These are phyloP conservation scores for Pluvialis apricaria DNA, from an alignment of 2,113 vertebrate genomes.

Conservation along the genomic window DNA sequence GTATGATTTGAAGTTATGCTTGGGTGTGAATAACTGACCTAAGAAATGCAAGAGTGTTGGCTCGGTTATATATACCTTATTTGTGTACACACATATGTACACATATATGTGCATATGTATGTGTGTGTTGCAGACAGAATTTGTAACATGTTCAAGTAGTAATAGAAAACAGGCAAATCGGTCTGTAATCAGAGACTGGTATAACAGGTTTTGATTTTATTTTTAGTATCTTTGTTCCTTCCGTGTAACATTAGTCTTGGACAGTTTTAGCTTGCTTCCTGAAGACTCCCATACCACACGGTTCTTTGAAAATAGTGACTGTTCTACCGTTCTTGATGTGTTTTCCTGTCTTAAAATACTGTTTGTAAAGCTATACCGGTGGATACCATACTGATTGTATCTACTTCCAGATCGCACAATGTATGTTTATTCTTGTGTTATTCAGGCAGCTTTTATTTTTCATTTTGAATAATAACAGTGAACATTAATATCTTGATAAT, in stretches of 20 bases:
- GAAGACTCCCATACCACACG: fast-evolving
- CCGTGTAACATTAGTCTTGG: neutral
- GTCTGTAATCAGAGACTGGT: neutral
- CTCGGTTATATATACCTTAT: neutral
- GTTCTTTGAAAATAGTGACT: neutral
- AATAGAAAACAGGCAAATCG: neutral
- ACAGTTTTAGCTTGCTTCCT: neutral
- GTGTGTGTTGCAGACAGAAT: neutral
- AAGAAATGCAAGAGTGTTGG: neutral
- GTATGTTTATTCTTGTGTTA: neutral
- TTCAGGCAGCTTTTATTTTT: neutral
- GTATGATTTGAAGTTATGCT: slow-evolving; percentile 19
- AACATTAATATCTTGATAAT: neutral
- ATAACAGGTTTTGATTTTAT: neutral
- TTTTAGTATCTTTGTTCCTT: neutral
- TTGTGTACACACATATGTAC: neutral
- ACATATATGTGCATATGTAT: too few relatives aligned
- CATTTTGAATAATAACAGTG: neutral
- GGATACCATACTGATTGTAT: neutral
- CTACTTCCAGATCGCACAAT: neutral
- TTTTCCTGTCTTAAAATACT: neutral
- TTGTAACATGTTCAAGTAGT: neutral
- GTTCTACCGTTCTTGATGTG: neutral
- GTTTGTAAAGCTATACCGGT: neutral
- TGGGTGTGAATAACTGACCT: neutral